A percentile compares a stretch with the other conserved stretches of the same genome.
Evolutionary conservation across 2,797 vertebrate species (phyloP).

Genomic region (Hipposideros larvatus): DNA sequence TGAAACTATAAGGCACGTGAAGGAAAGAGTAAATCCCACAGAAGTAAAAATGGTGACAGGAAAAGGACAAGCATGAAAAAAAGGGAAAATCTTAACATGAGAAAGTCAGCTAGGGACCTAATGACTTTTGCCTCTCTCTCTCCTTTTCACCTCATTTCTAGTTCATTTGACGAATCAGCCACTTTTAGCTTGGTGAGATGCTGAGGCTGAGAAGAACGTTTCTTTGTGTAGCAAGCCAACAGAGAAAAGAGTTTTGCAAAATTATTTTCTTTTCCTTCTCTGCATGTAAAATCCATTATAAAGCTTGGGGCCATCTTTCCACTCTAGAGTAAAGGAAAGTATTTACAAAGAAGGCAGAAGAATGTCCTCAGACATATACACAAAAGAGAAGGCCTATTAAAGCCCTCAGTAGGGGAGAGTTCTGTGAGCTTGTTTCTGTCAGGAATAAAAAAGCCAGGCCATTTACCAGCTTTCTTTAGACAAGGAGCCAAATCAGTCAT

Average conservation of each 20-base stretch:
- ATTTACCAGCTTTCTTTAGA: conserved; percentile 63
- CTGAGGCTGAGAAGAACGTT: neutral
- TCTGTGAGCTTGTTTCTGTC: conserved; percentile 71
- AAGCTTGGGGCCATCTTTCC: conserved; percentile 58
- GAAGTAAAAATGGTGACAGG: neutral
- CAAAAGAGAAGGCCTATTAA: conserved; percentile 66
- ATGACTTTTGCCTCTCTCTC: neutral
- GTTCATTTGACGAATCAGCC: neutral
- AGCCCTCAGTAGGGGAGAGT: conserved; percentile 51
- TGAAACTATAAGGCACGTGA: neutral
- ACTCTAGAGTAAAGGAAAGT: conserved; percentile 65
- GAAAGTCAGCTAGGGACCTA: neutral
- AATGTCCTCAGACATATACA: conserved; percentile 31
- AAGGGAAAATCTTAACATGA: conserved; percentile 52
- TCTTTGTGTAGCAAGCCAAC: conserved; percentile 34
- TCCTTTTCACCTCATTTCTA: neutral
- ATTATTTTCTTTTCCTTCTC: conserved; percentile 60
- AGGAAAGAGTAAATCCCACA: neutral
- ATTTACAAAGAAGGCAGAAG: conserved; percentile 50
- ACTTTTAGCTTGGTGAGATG: neutral
- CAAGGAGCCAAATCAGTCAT: conserved; percentile 45
- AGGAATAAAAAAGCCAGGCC: conserved; percentile 72
- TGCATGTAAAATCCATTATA: conserved; percentile 63
- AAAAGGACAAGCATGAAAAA: conserved; percentile 12
- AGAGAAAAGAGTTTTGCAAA: conserved; percentile 65